Base-by-base conservation (phyloP, 2,113 vertebrate species). In the Atrichornis clamosus region DNA sequence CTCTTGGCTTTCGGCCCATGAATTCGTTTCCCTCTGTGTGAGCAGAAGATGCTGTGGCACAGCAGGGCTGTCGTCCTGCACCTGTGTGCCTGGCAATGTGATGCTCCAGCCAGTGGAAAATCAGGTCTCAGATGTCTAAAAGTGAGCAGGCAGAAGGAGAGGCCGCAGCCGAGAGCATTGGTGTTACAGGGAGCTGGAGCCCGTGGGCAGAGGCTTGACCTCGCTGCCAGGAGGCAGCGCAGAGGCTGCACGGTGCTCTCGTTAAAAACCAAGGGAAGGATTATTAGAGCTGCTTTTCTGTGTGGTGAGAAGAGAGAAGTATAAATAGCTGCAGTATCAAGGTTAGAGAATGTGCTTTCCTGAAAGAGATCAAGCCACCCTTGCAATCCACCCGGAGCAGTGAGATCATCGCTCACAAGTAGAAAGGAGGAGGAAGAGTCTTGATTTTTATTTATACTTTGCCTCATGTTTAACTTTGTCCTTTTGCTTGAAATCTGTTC, bases 391-490 rank as follows among this genome's bases (percentile, higher is more conserved):
- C 90, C 96, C 92, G 6, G 86, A 93, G 77, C 1, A 50, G 83
- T 96, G 96, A 97, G 88, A 93, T 97, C 96, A 93, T 96, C 56
- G 14, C 84, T 93, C 52, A 74, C 92, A 90, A 96, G 96, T 80
- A n/a, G 79, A 86, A 93, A 94, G 92, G 87, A 94, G 96, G 90
- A 96, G 95, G 96, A 96, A 94, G 88, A 91, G 46, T 82, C 92
- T 97, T 87, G 69, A 24, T 92, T 96, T 96, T 96, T 96, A 97
- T 96, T 97, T 97, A 96, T 96, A 95, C 95, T 92, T 96, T 60
- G 88, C 95, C 90, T 96, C 52, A 75, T 96, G 88, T 94, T 94
- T 96, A 96, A 95, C 92, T 95, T 96, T 94, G 92, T 96, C 93
- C 92, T 96, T 96, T 92, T 78, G 80, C 85, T 96, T 93, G 58